Evolutionary conservation across 1,140 invertebrate species (phyloP).

Genomic region (Drosophila obscura): DNA sequence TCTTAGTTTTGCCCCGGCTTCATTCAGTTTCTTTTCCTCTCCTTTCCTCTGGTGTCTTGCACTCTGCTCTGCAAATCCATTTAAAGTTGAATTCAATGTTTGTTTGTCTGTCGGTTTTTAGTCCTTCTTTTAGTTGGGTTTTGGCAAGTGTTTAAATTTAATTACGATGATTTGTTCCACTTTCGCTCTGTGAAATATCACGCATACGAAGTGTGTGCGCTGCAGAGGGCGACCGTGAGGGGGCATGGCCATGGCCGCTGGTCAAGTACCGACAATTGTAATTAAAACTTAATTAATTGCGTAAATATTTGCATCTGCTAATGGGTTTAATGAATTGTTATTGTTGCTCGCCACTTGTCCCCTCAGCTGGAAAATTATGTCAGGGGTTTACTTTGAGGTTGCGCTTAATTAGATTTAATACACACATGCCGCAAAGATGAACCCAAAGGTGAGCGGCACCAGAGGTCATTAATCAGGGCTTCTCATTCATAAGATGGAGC

Average conservation of each 20-base stretch:
- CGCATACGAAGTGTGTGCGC: slow-evolving; percentile 40
- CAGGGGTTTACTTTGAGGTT: background rate
- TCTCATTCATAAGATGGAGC: background rate
- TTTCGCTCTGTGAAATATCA: slow-evolving; percentile 28
- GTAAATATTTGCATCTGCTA: slow-evolving; percentile 71
- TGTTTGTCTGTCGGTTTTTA: background rate
- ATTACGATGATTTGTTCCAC: slow-evolving; percentile 38
- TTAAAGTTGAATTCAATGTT: slow-evolving; percentile 53
- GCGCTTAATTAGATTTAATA: background rate
- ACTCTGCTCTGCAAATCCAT: slow-evolving; percentile 39
- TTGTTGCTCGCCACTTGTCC: slow-evolving; percentile 55
- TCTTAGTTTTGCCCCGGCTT: slow-evolving; percentile 26
- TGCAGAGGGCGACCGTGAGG: too few relatives aligned
- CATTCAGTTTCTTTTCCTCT: slow-evolving; percentile 21
- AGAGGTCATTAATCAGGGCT: too few relatives aligned
- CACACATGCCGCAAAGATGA: background rate
- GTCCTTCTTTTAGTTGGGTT: background rate
- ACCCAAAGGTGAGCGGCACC: too few relatives aligned
- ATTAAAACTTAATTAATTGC: slow-evolving; percentile 70
- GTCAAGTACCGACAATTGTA: slow-evolving; percentile 51
- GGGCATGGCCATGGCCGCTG: slow-evolving; percentile 13
- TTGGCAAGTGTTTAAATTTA: slow-evolving; percentile 42
- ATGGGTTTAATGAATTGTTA: slow-evolving; percentile 72
- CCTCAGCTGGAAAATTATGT: slow-evolving; percentile 51
- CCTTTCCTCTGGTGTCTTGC: slow-evolving; percentile 16